A percentile compares a stretch with the other conserved stretches of the same genome.
Conservation (phyloP, 23 tunicate species). For the Styela clava region DNA sequence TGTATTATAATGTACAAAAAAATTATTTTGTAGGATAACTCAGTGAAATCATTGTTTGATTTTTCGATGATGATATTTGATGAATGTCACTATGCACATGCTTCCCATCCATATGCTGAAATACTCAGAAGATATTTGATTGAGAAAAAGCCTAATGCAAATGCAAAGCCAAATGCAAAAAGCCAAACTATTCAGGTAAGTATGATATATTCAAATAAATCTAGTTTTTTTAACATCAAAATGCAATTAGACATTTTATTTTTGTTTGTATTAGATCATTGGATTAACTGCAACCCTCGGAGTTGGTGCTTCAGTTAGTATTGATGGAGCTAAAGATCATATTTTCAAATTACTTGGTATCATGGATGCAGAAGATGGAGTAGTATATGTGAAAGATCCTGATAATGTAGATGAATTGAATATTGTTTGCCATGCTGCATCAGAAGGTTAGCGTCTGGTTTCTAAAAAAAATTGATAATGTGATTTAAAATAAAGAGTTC, state of each 20-base stretch:
- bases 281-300: conserved; percentile 65
- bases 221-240: too few relatives aligned
- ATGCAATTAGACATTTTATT: too few relatives aligned
- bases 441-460: conserved; percentile 27
- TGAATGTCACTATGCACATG: conserved; percentile 57
- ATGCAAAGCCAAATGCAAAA: too few relatives aligned
- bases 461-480: too few relatives aligned
- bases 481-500: too few relatives aligned
- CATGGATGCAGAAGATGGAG: conserved; percentile 47
- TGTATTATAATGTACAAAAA: too few relatives aligned
- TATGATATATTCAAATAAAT: too few relatives aligned
- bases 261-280: conserved; percentile 38
- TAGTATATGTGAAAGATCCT: conserved; percentile 29
- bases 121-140: conserved; percentile 42
- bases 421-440: conserved; percentile 3
- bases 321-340: conserved; percentile 16
- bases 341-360: conserved; percentile 25
- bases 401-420: conserved; percentile 22
- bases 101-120: conserved; percentile 29
- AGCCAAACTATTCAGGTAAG: too few relatives aligned
- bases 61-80: conserved; percentile 50
- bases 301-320: conserved; percentile 17
- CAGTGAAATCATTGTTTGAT: conserved; percentile 9
- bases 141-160: neutral
- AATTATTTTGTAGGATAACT: conserved; percentile 20